Evolutionary conservation across 2,888 invertebrate species (phyloP), one percentile per base, ranked within the genome.

Genomic region (Mycogona germanica): DNA sequence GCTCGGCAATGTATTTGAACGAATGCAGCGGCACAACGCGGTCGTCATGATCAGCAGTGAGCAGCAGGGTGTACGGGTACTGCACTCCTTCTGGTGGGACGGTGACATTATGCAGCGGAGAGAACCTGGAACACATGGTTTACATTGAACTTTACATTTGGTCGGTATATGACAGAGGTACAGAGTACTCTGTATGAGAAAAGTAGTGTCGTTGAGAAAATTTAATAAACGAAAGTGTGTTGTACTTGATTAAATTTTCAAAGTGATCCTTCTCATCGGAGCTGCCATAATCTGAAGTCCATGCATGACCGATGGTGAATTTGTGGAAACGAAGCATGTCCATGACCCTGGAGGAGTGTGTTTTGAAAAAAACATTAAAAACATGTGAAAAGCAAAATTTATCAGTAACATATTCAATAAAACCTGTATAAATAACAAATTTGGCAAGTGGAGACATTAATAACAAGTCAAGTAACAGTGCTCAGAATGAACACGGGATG

Each of bases 1-100:
- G 74, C 63, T 86, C 80, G 2, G 97, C 95, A 56, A 88, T 84
- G 72, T 85, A 89, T 73, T 98, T 98, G 45, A 96, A 78, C 57
- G 95, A 93, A 75, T 98, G 98, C 60, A 93, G 77, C 48, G 97
- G 97, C 60, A 96, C 96, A 59, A 98, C 97, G 62, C 97, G 81
- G 74, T 97, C 96, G 74, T 97, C 96, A 72, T 97, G 96, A 75
- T 97, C 96, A 21, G 91, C 96, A n/a, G 96, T 96, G 62, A 92
- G 73, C 57, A 97, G 77, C 59, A 98, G 74, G 21, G 84, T 84
- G 19, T 95, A 82, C 5, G 97, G 97, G 76, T 95, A 97, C 71
- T 92, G 81, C 9, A 60, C 62, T 28, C 57, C 65, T 29, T 60
- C 58, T 28, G 60, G 58, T 19, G 57, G 65, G 14, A 78, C 70